Evolutionary conservation across 2,113 vertebrate species (phyloP), one percentile per base, ranked within the genome.

Genomic region (Thunnus thynnus): DNA sequence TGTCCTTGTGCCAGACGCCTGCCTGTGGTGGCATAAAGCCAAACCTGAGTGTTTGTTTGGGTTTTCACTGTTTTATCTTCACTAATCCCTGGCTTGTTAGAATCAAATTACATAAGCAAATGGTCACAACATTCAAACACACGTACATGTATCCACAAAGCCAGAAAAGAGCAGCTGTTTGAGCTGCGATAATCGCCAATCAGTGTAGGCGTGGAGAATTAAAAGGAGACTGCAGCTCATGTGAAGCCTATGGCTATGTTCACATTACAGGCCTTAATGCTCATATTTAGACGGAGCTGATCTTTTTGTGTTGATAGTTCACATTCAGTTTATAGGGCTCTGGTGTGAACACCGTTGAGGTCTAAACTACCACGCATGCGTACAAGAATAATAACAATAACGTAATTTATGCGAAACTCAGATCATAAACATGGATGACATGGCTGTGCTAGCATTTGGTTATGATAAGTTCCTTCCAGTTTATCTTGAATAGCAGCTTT

Each of bases 91-190:
- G 5, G 60, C 55, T 52, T 47, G 30, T 30, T n/a, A 56, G 16
- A 58, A 56, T 74, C 0, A 4, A 78, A 69, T 68, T 72, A 55
- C 57, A 68, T 27, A n/a, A 20, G 62, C 18, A 65, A 74, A 73
- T 56, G 1, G 13, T 46, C 14, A 44, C 12, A 64, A 41, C 30
- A 54, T 13, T 5, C 13, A 62, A 27, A 69, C 56, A 55, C 63
- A 51, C 54, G 56, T 56, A 57, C 48, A 73, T n/a, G 3, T 13
- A 60, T 47, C 32, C 1, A 17, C 22, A 60, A 46, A 52, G 60
- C 60, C 25, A 73, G 16, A 3, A 41, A 32, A 47, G 1, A 76
- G 50, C 47, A 72, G 50, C 62, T 72, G 77, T 75, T 36, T 14
- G 48, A 79, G n/a, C 10, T 27, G 48, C 3, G 51, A 85, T 77